Base-by-base conservation (phyloP, 2,888 invertebrate species). In the Seira ritae region DNA sequence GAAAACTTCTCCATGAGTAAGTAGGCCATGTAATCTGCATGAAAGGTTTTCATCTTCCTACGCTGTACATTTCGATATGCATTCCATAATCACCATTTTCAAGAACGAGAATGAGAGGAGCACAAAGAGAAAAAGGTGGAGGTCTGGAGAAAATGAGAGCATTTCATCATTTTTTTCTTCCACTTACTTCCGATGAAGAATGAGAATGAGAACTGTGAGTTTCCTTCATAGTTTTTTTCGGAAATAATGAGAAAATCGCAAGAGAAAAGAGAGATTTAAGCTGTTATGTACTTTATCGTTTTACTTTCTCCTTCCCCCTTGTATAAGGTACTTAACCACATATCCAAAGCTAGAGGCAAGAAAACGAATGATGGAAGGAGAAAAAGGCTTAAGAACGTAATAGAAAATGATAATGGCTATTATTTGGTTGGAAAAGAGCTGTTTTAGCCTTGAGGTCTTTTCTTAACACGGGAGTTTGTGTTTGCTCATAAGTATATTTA, bases 1-100 rank as follows among this genome's bases (percentile, higher is more conserved):
- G 8, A 31, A 31, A 8, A n/a, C n/a, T n/a, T n/a, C n/a, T n/a
- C n/a, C n/a, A n/a, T n/a, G 31, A 31, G 8, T 31, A 50, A 8
- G 50, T 50, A 50, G 50, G 50, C 50, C 50, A 50, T 8, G 50
- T n/a, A 50, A 50, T 50, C 50, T 50, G 17, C 50, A 50, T 50
- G 15, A 50, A 50, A 50, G 50, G 17, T 50, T 50, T 50, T 15
- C 31, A 31, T 31, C 31, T 31, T 31, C 8, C 8, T 8, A 31
- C 31, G 3, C 2, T 31, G 8, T 8, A 8, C 2, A 50, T 15
- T 50, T 50, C 6, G 2, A 12, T 12, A 42, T 50, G 12, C 17
- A 50, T 50, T n/a, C 17, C 50, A 50, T 50, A 50, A 50, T 50
- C 50, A 50, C 12, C 1, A n/a, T 50, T 50, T n/a, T 12, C 3